Evolutionary conservation across 2,888 invertebrate genomes (phyloP).

Genomic region (Spilosoma lubricipeda): DNA sequence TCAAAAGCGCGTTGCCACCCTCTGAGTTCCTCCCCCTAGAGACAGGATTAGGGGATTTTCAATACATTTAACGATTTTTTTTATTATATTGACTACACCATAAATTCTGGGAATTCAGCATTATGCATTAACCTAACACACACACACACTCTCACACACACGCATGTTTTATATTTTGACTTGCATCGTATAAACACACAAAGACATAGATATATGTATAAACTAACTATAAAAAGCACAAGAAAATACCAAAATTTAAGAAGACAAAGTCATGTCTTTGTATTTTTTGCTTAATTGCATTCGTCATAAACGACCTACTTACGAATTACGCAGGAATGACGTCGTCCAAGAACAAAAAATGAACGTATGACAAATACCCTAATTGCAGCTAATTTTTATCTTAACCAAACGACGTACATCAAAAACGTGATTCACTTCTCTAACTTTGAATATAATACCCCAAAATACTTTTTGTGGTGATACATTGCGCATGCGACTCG

Average conservation of each 20-base stretch:
- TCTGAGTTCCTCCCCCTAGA: too few relatives aligned
- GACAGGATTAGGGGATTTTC: too few relatives aligned
- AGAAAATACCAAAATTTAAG: neutral
- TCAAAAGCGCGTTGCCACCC: too few relatives aligned
- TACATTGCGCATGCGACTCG: constrained; percentile 33
- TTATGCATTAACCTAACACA: too few relatives aligned
- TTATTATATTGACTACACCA: too few relatives aligned
- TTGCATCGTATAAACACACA: too few relatives aligned
- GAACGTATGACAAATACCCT: constrained; percentile 35
- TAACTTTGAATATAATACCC: constrained; percentile 10
- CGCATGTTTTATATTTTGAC: too few relatives aligned
- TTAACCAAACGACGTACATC: constrained; percentile 20
- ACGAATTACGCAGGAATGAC: too few relatives aligned
- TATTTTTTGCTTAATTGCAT: constrained; percentile 4
- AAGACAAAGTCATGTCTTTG: neutral
- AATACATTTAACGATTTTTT: neutral
- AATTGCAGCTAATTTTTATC: constrained; percentile 39
- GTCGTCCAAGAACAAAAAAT: constrained; percentile 20
- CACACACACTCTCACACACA: too few relatives aligned
- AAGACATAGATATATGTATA: too few relatives aligned
- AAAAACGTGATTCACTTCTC: constrained; percentile 35
- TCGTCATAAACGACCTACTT: constrained; percentile 34
- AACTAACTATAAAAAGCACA: too few relatives aligned
- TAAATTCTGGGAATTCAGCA: too few relatives aligned
- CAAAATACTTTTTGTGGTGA: constrained; percentile 29